phyloP scores from a whole-genome alignment of 2,888 invertebrate species.

The Xestia xanthographa region DNA sequence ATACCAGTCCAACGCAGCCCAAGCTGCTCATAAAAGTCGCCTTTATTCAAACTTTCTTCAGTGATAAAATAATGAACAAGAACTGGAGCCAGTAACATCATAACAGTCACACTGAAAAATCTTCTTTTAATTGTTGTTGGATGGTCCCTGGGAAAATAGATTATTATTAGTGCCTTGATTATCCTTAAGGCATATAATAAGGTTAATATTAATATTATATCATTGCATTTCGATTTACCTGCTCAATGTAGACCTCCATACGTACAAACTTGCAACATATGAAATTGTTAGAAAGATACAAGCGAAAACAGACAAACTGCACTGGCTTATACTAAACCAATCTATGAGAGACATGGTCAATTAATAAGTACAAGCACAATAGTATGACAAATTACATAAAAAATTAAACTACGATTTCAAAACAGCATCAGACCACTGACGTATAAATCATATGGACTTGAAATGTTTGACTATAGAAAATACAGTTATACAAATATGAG shows the following conservation, averaged over 20 bases:
- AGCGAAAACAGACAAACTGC: slow-evolving; percentile 92
- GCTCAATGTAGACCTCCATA: slow-evolving; percentile 95
- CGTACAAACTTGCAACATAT: slow-evolving; percentile 96
- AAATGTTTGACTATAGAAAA: too few species aligned
- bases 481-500: too few species aligned
- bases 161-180: slow-evolving; percentile 1
- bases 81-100: slow-evolving; percentile 95
- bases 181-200: background rate
- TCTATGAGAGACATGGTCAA: slow-evolving; percentile 56
- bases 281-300: slow-evolving; percentile 94
- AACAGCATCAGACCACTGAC: slow-evolving; percentile 25
- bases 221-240: slow-evolving; percentile 88
- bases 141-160: slow-evolving; percentile 93
- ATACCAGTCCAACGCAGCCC: slow-evolving; percentile 94
- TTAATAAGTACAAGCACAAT: slow-evolving; percentile 45
- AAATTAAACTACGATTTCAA: slow-evolving; percentile 37
- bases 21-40: slow-evolving; percentile 92
- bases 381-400: slow-evolving; percentile 33
- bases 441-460: too few species aligned
- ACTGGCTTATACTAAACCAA: slow-evolving; percentile 79
- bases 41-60: slow-evolving; percentile 91
- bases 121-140: slow-evolving; percentile 96
- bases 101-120: slow-evolving; percentile 95
- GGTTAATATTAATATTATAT: slow-evolving; percentile 8
- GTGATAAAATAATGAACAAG: slow-evolving; percentile 94